These are phyloP conservation scores for Scaptomyza graminum DNA, from an alignment of 1,140 invertebrate species.

Conservation along the genomic window DNA sequence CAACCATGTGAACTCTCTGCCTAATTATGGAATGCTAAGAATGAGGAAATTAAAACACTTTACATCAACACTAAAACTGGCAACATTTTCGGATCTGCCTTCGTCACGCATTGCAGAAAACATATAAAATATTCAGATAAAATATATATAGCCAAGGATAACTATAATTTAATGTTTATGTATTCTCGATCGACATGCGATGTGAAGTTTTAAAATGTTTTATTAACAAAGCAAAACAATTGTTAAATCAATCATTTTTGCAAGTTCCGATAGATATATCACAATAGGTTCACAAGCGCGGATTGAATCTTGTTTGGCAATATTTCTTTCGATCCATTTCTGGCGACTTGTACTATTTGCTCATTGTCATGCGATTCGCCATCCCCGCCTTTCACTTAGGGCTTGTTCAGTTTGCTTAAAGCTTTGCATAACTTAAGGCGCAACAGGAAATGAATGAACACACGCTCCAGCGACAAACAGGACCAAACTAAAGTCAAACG, in stretches of 20 bases:
- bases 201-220: too few species aligned
- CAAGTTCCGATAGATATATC: too few species aligned
- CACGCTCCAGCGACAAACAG: constrained; percentile 9
- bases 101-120: too few species aligned
- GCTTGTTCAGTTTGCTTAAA: constrained; percentile 68
- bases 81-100: not conserved
- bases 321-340: too few species aligned
- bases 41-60: constrained; percentile 22
- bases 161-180: too few species aligned
- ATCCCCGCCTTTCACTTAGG: constrained; percentile 18
- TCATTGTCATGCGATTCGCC: constrained; percentile 30
- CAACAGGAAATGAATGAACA: constrained; percentile 66
- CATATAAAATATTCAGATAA: too few species aligned
- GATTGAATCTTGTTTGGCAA: too few species aligned
- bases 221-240: too few species aligned
- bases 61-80: not conserved
- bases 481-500: constrained; percentile 17
- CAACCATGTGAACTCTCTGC: constrained; percentile 9
- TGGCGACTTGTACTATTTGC: constrained; percentile 1
- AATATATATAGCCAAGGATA: too few species aligned
- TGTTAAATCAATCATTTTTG: too few species aligned
- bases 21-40: constrained; percentile 18
- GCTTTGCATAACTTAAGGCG: constrained; percentile 76
- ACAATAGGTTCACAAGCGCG: too few species aligned
- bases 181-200: too few species aligned